These are phyloP conservation scores for Meganola albula DNA, from an alignment of 2,888 invertebrate species.

Conservation along the genomic window DNA sequence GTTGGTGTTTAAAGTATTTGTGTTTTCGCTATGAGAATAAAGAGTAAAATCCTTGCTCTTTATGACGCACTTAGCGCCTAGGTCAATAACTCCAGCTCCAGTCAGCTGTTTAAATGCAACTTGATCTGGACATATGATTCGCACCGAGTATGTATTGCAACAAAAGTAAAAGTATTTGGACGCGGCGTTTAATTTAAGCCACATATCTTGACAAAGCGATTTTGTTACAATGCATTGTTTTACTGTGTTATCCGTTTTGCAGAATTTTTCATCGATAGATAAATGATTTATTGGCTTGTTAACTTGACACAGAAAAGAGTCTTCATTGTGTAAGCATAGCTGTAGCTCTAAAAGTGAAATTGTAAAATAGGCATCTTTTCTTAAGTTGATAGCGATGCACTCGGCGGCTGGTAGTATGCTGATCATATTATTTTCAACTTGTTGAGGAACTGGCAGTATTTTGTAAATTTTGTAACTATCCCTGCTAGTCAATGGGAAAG, in stretches of 20 bases:
- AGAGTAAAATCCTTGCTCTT: not conserved
- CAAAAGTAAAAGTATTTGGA: constrained; percentile 1
- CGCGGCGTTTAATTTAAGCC: constrained; percentile 1
- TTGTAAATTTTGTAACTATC: not conserved
- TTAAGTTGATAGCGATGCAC: not conserved
- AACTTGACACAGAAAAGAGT: constrained; percentile 2
- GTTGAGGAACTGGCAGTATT: not conserved
- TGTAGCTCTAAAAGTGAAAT: constrained; percentile 2
- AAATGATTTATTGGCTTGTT: constrained; percentile 4
- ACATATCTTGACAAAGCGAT: constrained; percentile 4
- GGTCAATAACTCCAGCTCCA: not conserved
- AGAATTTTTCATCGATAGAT: constrained; percentile 5
- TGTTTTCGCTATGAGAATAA: not conserved
- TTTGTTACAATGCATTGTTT: constrained; percentile 5
- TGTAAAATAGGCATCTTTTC: constrained; percentile 1
- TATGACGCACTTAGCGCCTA: not conserved
- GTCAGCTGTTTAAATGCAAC: not conserved
- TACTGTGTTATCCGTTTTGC: constrained; percentile 1
- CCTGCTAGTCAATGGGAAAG: not conserved
- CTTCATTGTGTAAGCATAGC: not conserved
- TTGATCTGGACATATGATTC: constrained; percentile 6
- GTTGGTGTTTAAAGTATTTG: constrained; percentile 1
- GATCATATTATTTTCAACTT: not conserved
- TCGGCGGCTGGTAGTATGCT: not conserved
- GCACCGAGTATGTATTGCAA: constrained; percentile 2